Percentiles rank a stretch among this genome's conserved stretches.
phyloP scores from a whole-genome alignment of 2,797 vertebrate species.

The Thripadectes ignobilis region DNA sequence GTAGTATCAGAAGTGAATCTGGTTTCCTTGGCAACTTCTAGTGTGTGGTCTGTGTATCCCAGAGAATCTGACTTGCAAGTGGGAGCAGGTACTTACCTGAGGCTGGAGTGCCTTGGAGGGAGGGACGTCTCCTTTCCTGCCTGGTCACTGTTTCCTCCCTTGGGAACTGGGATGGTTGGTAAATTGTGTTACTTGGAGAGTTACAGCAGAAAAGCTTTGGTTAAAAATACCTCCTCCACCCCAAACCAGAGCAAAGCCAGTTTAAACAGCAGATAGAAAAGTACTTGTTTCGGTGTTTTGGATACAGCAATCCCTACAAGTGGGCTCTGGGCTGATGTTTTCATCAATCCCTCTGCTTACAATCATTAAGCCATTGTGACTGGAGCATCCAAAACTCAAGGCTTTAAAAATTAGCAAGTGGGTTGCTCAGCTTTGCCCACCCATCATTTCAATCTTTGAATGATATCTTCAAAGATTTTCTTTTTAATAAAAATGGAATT shows the following conservation, averaged over 20 bases:
- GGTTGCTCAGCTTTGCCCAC: not conserved
- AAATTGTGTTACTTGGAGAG: not conserved
- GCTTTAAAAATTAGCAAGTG: not conserved
- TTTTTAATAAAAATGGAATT: conserved; percentile 16
- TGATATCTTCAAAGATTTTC: not conserved
- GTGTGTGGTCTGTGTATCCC: not conserved
- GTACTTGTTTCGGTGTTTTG: not conserved
- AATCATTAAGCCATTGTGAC: not conserved
- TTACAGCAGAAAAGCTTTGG: not conserved
- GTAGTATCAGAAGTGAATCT: not conserved
- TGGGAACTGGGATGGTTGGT: not conserved
- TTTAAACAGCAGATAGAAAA: not conserved
- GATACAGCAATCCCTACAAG: not conserved
- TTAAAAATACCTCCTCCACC: not conserved
- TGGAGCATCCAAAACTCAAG: not conserved
- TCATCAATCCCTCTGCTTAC: not conserved
- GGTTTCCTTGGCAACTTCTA: not conserved
- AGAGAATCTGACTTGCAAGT: not conserved
- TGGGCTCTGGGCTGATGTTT: not conserved
- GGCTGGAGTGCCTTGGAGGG: not conserved
- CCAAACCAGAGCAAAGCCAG: not conserved
- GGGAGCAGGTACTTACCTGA: not conserved
- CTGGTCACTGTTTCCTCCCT: not conserved
- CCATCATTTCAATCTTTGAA: not conserved
- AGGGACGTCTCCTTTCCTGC: not conserved